Conservation (phyloP, 2,888 invertebrate species). For the Cremastobaeus sp. region DNA sequence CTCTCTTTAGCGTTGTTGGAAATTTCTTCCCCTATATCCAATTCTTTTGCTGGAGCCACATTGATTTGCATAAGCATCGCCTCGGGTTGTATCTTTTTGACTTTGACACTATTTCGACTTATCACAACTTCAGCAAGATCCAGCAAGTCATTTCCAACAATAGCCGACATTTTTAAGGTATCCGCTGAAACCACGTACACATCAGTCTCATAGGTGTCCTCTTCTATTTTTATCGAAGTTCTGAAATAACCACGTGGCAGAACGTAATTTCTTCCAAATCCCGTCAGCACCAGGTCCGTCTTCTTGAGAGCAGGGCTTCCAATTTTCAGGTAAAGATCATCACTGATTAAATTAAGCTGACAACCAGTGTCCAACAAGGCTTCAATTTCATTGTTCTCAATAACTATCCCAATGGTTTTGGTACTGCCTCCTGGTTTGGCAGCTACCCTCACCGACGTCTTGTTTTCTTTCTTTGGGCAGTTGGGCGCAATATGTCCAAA, state of each 20-base stretch:
- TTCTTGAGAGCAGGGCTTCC: background rate
- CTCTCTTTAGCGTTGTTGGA: background rate
- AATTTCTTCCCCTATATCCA: constrained; percentile 1
- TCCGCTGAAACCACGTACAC: constrained; percentile 26
- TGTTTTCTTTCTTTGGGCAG: background rate
- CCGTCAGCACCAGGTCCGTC: constrained; percentile 1
- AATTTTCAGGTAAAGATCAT: background rate
- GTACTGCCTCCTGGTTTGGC: background rate
- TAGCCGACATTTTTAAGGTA: constrained; percentile 14
- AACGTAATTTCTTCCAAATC: background rate
- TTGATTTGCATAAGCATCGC: background rate
- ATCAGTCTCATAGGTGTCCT: background rate
- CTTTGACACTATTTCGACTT: background rate
- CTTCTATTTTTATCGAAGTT: constrained; percentile 7
- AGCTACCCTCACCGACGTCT: background rate
- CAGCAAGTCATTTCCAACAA: constrained; percentile 36
- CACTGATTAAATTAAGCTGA: constrained; percentile 7
- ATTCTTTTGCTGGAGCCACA: background rate
- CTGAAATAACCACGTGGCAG: constrained; percentile 3
- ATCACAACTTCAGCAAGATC: constrained; percentile 23
- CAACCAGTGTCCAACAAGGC: constrained; percentile 25
- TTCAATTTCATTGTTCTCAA: constrained; percentile 2
- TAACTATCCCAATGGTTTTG: constrained; percentile 16
- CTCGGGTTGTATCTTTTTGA: background rate
- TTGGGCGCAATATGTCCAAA: constrained; percentile 5